These are phyloP conservation scores for Panopea generosa DNA, from an alignment of 2,888 invertebrate genomes.

Conservation along the genomic window DNA sequence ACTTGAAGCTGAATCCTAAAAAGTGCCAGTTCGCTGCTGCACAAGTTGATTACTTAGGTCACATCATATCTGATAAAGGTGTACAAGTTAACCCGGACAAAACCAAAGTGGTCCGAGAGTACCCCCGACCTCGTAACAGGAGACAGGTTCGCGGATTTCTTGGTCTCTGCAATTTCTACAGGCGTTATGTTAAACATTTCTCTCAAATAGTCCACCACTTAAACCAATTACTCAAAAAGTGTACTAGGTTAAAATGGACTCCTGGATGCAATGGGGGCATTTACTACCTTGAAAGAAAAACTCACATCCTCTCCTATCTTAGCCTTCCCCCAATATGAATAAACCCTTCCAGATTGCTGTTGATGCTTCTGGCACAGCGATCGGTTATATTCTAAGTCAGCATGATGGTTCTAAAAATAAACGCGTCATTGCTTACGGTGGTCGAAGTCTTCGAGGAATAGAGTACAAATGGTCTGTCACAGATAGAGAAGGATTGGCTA, in stretches of 20 bases:
- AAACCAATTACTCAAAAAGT: neutral
- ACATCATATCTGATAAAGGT: neutral
- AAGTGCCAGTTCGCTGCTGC: conserved; percentile 38
- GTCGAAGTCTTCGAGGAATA: conserved; percentile 41
- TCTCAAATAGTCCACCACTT: neutral
- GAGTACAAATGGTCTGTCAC: conserved; percentile 51
- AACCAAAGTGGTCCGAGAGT: neutral
- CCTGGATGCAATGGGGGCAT: neutral
- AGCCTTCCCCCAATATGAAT: neutral
- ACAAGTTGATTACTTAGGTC: conserved; percentile 5
- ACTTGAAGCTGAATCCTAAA: conserved; percentile 47
- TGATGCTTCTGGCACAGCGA: conserved; percentile 34
- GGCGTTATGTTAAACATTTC: conserved; percentile 35
- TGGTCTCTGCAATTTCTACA: conserved; percentile 23
- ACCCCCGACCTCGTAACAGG: neutral
- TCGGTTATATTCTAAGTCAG: conserved; percentile 42
- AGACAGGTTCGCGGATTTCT: neutral
- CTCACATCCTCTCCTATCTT: neutral
- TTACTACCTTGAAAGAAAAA: neutral
- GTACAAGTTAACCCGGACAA: neutral
- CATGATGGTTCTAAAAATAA: conserved; percentile 23
- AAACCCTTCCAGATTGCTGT: conserved; percentile 32
- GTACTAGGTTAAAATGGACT: neutral
- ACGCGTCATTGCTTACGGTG: conserved; percentile 55
- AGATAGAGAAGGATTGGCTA: conserved; percentile 58